phyloP scores from a whole-genome alignment of 1,140 invertebrate species.

The Zophobas morio region DNA sequence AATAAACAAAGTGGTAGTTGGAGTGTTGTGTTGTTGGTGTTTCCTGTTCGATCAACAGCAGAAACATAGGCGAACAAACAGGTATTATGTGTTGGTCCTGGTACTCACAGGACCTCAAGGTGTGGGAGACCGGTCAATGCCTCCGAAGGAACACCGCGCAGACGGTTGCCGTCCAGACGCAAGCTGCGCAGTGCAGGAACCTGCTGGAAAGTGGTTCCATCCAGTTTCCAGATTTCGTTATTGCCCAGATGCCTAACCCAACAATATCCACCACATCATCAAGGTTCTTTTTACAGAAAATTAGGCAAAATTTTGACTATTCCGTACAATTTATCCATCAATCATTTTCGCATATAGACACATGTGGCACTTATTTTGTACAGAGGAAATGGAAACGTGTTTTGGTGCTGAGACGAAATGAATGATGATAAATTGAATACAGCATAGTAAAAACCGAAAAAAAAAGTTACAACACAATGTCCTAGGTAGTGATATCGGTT shows the following conservation, averaged over 20 bases:
- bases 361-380: not conserved
- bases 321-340: conserved; percentile 23
- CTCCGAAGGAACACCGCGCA: conserved; percentile 74
- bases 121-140: conserved; percentile 73
- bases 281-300: conserved; percentile 4
- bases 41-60: conserved; percentile 15
- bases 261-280: conserved; percentile 36
- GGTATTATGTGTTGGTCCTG: conserved; percentile 38
- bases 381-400: not conserved
- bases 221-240: conserved; percentile 76
- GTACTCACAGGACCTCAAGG: conserved; percentile 80
- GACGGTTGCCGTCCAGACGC: conserved; percentile 77
- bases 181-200: conserved; percentile 74
- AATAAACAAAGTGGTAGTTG: conserved; percentile 18
- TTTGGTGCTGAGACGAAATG: not conserved
- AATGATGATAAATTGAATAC: conserved; percentile 33
- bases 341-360: conserved; percentile 7
- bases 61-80: not conserved
- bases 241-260: conserved; percentile 77
- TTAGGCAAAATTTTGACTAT: not conserved
- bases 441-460: not conserved
- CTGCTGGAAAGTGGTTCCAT: conserved; percentile 71
- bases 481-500: too few species aligned
- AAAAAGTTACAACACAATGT: too few species aligned
- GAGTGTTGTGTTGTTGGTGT: not conserved